Evolutionary conservation across 2,113 vertebrate species (phyloP), one percentile per base, ranked within the genome.

Genomic region (Morone chrysops): DNA sequence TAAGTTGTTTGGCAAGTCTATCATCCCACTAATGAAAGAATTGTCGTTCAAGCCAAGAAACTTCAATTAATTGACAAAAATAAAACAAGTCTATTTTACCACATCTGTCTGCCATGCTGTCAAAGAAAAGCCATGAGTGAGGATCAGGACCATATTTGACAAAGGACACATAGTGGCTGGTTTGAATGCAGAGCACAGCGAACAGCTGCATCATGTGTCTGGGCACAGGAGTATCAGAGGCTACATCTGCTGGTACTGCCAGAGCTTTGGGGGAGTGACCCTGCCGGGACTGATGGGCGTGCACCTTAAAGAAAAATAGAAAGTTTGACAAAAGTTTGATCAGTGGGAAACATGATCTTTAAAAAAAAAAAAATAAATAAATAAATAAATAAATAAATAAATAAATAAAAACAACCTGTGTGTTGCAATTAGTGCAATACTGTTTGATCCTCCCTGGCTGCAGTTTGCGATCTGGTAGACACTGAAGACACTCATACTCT

Each of bases 91-190:
- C 10, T 25, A 13, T 76, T 93, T 90, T 87, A 96, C 96, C 93
- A 6, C 84, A 91, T 92, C 93, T 89, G 87, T 96, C 95, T 36
- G 96, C 96, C 96, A 96, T 96, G 92, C 96, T 95, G 89, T 96
- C 96, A 66, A 96, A 96, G 85, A 96, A 96, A 36, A 96, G 84
- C 96, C 96, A 96, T 41, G 96, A 95, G 25, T 82, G 80, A 36
- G 90, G 75, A 17, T 90, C 86, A 2, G 93, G 62, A 41, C 95
- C 93, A 0, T 92, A 96, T 87, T 96, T 96, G 17, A 96, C 94
- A 71, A 96, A 96, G 50, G 95, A 95, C 72, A 96, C 95, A 9
- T 96, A 96, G 87, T 96, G 96, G 78, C 95, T 96, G 80, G 95
- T 96, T 17, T 96, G 89, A 86, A 96, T 96, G 85, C 96, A 96